Conservation (phyloP, 2,113 vertebrate genomes). For the Poeciliopsis occidentalis region DNA sequence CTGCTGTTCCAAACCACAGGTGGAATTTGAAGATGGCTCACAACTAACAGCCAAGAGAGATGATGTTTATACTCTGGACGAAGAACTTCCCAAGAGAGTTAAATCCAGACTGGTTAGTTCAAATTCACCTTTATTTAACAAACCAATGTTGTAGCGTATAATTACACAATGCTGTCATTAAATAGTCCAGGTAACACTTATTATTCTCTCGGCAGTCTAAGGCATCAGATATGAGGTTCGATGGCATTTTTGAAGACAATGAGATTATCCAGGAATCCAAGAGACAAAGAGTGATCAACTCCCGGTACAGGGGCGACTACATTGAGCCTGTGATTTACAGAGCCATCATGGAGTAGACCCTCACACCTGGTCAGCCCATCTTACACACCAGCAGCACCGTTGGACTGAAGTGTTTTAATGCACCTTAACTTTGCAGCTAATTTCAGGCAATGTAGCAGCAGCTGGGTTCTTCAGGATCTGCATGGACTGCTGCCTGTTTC, state of each 20-base stretch:
- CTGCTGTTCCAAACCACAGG: constrained; percentile 72
- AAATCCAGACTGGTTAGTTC: constrained; percentile 91
- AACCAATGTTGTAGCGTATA: background rate
- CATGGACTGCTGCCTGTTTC: background rate
- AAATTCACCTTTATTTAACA: background rate
- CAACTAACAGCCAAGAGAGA: constrained; percentile 96
- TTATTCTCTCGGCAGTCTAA: constrained; percentile 84
- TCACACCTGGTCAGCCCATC: background rate
- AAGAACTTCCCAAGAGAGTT: constrained; percentile 97
- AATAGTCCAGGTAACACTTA: background rate
- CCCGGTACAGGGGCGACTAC: constrained; percentile 96
- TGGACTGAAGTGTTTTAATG: constrained; percentile 23
- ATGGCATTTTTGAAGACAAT: constrained; percentile 96
- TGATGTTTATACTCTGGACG: constrained; percentile 94
- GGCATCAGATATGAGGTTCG: constrained; percentile 98
- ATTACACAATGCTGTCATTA: background rate
- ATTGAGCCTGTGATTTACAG: constrained; percentile 98
- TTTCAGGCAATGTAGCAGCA: background rate
- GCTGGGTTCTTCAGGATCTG: background rate
- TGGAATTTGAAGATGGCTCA: constrained; percentile 98
- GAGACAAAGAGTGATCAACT: constrained; percentile 97
- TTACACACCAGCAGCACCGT: constrained; percentile 70
- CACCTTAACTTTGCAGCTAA: constrained; percentile 50
- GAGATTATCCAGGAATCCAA: constrained; percentile 94
- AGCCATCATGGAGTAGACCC: constrained; percentile 95